Percentiles rank a stretch among this genome's conserved stretches.
phyloP scores from a whole-genome alignment of 2,797 vertebrate genomes.

The Protonibea diacanthus region DNA sequence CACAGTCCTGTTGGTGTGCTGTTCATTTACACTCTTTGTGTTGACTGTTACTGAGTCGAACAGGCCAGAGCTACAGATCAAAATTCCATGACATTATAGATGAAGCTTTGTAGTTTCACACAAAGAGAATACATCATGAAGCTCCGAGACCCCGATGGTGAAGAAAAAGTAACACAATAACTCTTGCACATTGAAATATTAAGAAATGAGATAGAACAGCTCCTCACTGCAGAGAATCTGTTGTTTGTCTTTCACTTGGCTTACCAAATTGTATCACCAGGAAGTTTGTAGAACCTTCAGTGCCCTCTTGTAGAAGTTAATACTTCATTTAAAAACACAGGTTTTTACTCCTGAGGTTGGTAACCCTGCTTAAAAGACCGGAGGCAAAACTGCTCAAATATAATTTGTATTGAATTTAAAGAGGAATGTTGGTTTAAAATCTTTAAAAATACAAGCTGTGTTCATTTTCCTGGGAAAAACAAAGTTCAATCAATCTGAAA shows the following conservation, averaged over 20 bases:
- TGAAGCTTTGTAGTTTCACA: constrained; percentile 3
- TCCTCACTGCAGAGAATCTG: not conserved
- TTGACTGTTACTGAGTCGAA: too few relatives aligned
- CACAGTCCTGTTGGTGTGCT: too few relatives aligned
- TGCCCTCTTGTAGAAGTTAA: not conserved
- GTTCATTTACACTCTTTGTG: too few relatives aligned
- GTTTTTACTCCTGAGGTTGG: not conserved
- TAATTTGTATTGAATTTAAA: not conserved
- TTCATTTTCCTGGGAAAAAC: not conserved
- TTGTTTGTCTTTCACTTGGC: not conserved
- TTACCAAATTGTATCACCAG: not conserved
- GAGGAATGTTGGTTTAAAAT: not conserved
- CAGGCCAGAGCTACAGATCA: too few relatives aligned
- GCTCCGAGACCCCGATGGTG: not conserved
- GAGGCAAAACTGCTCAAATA: not conserved
- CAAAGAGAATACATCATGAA: constrained; percentile 8
- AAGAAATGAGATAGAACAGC: not conserved
- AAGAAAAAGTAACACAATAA: not conserved
- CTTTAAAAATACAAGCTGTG: not conserved
- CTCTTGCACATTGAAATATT: not conserved
- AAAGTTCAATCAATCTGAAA: constrained; percentile 1
- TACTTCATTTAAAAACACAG: not conserved
- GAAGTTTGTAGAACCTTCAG: not conserved
- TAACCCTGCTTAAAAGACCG: not conserved
- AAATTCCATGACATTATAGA: not conserved